Conservation (phyloP, 2,113 vertebrate species). For the Stigmatopora nigra region DNA sequence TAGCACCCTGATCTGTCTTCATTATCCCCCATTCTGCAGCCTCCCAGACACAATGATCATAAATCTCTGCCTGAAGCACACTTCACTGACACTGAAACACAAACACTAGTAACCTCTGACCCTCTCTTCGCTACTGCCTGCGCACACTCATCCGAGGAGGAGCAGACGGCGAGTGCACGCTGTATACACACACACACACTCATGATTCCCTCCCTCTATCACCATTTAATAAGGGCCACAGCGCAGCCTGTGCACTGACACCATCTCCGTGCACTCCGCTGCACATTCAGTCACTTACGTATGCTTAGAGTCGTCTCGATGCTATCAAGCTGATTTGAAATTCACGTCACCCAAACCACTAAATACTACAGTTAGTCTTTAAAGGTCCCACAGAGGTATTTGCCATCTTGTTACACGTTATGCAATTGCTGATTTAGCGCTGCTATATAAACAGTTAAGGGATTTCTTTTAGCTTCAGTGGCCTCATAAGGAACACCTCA, state of each 20-base stretch:
- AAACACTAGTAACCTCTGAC: constrained; percentile 76
- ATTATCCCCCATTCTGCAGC: constrained; percentile 72
- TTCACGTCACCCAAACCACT: constrained; percentile 13
- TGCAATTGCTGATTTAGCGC: constrained; percentile 48
- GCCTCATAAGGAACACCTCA: constrained; percentile 38
- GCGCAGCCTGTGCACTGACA: constrained; percentile 25
- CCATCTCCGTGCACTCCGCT: constrained; percentile 30
- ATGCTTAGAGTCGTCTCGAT: constrained; percentile 19
- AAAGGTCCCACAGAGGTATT: constrained; percentile 23
- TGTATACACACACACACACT: constrained; percentile 7
- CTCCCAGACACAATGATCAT: constrained; percentile 74
- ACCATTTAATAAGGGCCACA: constrained; percentile 49
- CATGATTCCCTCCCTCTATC: constrained; percentile 25
- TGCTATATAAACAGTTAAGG: constrained; percentile 46
- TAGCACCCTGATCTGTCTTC: constrained; percentile 74
- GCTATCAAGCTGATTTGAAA: constrained; percentile 11
- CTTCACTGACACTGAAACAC: constrained; percentile 77
- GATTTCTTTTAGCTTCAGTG: constrained; percentile 45
- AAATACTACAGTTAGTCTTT: not conserved
- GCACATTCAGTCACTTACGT: constrained; percentile 31
- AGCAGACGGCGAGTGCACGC: constrained; percentile 13
- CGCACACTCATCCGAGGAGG: constrained; percentile 37
- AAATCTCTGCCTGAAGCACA: constrained; percentile 75
- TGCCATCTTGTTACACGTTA: constrained; percentile 42
- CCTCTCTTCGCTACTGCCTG: constrained; percentile 68